phyloP scores from a whole-genome alignment of 2,113 vertebrate species.

The Marcusenius ussheri region DNA sequence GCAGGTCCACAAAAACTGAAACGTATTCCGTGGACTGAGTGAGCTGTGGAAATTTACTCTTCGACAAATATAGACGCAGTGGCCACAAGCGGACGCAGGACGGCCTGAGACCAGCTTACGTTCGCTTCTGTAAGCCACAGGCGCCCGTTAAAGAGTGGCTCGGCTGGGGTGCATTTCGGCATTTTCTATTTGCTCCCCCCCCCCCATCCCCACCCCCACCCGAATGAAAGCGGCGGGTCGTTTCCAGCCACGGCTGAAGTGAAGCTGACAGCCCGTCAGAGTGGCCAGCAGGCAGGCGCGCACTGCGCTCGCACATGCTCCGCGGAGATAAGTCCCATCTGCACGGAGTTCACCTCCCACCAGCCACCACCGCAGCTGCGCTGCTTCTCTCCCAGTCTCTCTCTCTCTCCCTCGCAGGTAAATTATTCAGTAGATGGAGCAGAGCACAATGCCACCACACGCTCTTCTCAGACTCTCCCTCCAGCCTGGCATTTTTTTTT shows the following conservation, averaged over 20 bases:
- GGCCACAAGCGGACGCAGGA: not conserved
- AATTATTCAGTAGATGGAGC: conserved; percentile 14
- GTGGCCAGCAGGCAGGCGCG: conserved; percentile 49
- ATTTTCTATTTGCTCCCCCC: not conserved
- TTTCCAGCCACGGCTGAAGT: conserved; percentile 25
- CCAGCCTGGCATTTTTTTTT: not conserved
- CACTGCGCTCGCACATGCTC: conserved; percentile 56
- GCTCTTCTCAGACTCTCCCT: not conserved
- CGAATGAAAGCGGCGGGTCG: conserved; percentile 1
- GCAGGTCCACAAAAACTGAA: not conserved
- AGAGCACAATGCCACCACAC: not conserved
- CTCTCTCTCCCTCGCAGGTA: conserved; percentile 16
- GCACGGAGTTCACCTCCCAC: conserved; percentile 57
- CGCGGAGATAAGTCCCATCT: conserved; percentile 65
- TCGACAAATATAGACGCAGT: not conserved
- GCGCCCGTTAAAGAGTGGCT: not conserved
- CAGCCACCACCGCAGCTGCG: conserved; percentile 36
- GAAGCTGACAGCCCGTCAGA: conserved; percentile 45
- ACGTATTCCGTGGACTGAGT: not conserved
- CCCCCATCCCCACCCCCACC: too few relatives aligned
- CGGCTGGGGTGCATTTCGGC: not conserved
- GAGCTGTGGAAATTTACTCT: not conserved
- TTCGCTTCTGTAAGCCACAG: not conserved
- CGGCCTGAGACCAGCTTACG: not conserved
- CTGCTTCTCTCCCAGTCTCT: not conserved